A percentile compares a stretch with the other conserved stretches of the same genome.
Evolutionary conservation across 2,888 invertebrate genomes (phyloP).

Genomic region (Micropterix aruncella): DNA sequence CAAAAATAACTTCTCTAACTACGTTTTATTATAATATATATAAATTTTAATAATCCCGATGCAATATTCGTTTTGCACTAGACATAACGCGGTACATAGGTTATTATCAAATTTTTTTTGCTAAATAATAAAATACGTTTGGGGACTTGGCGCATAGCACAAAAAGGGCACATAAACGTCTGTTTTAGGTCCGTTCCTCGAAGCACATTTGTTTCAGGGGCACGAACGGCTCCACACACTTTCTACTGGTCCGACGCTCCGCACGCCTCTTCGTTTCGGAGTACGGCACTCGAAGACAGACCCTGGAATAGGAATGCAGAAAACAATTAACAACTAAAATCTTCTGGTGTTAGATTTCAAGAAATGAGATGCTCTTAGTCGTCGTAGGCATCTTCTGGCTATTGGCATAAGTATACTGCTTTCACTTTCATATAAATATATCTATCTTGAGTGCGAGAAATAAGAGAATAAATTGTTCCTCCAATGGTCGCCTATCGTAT

Average conservation of each 20-base stretch:
- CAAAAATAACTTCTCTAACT: neutral
- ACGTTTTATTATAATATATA: neutral
- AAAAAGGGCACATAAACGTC: neutral
- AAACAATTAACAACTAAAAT: no score
- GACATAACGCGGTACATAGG: neutral
- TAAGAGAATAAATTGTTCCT: no score
- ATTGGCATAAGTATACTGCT: no score
- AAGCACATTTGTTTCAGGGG: neutral
- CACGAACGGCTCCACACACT: neutral
- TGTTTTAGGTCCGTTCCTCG: neutral
- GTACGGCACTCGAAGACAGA: neutral
- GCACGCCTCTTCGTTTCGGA: neutral
- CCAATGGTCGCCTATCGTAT: no score
- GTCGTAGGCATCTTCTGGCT: no score
- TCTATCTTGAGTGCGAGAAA: no score
- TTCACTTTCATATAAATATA: no score
- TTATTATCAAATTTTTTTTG: neutral
- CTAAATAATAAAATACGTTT: neutral
- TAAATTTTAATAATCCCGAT: neutral
- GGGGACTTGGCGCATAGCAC: neutral
- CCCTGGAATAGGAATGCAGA: conserved; percentile 11
- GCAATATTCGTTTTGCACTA: neutral
- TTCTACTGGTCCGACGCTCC: neutral
- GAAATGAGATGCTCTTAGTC: no score
- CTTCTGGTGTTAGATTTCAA: no score